phyloP scores from a whole-genome alignment of 2,888 invertebrate genomes.

The Melanotus villosus region DNA sequence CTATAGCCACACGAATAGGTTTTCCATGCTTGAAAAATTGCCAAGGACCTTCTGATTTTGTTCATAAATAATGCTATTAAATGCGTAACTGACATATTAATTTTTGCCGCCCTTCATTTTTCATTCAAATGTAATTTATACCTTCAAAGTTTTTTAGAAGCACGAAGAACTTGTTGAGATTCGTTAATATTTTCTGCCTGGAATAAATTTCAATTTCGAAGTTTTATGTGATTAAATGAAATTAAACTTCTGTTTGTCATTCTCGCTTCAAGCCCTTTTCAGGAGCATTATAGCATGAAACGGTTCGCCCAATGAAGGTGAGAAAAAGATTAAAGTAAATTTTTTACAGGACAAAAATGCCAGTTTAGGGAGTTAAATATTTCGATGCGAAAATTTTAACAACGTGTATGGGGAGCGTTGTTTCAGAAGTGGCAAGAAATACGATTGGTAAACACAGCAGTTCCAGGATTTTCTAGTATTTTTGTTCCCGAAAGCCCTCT shows the following conservation, averaged over 20 bases:
- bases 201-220: constrained; percentile 23
- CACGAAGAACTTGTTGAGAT: constrained; percentile 5
- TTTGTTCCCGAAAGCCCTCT: no score
- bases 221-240: constrained; percentile 16
- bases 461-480: no score
- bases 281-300: not conserved
- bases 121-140: constrained; percentile 12
- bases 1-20: not conserved
- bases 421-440: no score
- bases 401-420: no score
- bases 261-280: not conserved
- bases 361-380: no score
- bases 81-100: constrained; percentile 6
- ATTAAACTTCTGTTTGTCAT: constrained; percentile 18
- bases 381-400: no score
- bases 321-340: no score
- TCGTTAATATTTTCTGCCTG: constrained; percentile 17
- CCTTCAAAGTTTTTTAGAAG: not conserved
- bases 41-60: constrained; percentile 3
- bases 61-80: constrained; percentile 6
- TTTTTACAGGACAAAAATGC: no score
- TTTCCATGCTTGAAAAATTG: constrained; percentile 3
- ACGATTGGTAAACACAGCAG: no score
- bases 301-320: not conserved
- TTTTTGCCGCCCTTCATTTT: constrained; percentile 10